A percentile compares a stretch with the other conserved stretches of the same genome.
phyloP scores from a whole-genome alignment of 1,140 invertebrate species.

The Adoxophyes honmai region DNA sequence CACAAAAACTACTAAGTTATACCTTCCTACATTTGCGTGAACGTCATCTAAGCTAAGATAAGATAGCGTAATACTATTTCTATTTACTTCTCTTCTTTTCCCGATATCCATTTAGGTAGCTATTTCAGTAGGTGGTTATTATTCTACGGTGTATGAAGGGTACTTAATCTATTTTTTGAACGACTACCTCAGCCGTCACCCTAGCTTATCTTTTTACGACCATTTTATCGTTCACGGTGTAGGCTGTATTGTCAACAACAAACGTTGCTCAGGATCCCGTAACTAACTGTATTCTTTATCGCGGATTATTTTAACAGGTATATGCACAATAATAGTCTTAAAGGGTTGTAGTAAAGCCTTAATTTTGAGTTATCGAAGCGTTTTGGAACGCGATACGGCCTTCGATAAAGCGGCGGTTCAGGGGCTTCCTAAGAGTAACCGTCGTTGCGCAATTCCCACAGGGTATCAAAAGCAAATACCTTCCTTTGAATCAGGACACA shows the following conservation, averaged over 20 bases:
- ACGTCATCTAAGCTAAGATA: background rate
- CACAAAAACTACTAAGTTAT: too few species aligned
- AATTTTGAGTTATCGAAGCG: conserved; percentile 23
- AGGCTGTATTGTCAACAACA: conserved; percentile 18
- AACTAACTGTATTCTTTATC: conserved; percentile 38
- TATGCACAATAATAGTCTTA: conserved; percentile 26
- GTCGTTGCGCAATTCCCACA: conserved; percentile 71
- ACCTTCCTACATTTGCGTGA: background rate
- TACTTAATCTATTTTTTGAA: conserved; percentile 8
- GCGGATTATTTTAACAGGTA: conserved; percentile 35
- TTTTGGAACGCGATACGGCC: conserved; percentile 23
- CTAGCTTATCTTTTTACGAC: conserved; percentile 15
- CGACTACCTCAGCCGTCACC: background rate
- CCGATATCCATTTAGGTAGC: background rate
- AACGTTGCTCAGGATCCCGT: conserved; percentile 31
- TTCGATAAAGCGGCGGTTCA: conserved; percentile 38
- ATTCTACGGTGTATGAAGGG: background rate
- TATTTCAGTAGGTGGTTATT: background rate
- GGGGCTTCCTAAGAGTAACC: conserved; percentile 38
- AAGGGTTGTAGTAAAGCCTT: conserved; percentile 39
- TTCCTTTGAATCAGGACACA: conserved; percentile 62
- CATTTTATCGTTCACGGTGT: conserved; percentile 19
- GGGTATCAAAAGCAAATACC: conserved; percentile 60
- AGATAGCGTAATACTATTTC: background rate
- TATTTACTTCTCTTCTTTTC: background rate